phyloP scores from a whole-genome alignment of 2,113 vertebrate genomes.

The Ctenomys sociabilis region DNA sequence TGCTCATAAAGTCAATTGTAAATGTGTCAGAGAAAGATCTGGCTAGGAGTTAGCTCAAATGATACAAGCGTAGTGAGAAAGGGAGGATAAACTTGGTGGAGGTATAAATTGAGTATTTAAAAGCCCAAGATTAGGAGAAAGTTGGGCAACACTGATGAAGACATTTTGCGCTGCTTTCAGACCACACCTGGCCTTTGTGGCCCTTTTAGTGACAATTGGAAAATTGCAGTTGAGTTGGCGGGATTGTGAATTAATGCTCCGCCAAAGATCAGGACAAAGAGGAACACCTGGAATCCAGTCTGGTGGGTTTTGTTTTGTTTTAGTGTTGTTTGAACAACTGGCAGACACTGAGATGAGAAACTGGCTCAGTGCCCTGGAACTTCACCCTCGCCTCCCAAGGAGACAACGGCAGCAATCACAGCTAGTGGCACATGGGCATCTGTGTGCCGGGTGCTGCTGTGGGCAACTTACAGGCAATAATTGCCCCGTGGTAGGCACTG shows the following conservation, averaged over 20 bases:
- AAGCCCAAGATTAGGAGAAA: not conserved
- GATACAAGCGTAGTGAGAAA: not conserved
- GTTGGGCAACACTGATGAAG: not conserved
- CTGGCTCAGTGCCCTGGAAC: not conserved
- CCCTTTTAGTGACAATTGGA: not conserved
- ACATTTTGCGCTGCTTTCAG: not conserved
- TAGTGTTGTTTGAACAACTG: not conserved
- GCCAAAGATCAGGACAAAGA: not conserved
- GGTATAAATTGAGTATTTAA: not conserved
- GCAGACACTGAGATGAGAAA: not conserved
- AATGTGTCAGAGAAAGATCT: not conserved
- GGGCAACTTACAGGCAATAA: accelerated
- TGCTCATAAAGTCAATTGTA: not conserved
- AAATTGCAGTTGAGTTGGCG: not conserved
- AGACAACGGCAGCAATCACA: not conserved
- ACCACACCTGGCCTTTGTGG: not conserved
- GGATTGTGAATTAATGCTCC: not conserved
- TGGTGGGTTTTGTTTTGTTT: accelerated
- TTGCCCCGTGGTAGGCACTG: not conserved
- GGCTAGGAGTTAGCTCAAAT: not conserved
- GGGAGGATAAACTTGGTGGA: not conserved
- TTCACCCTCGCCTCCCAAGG: not conserved
- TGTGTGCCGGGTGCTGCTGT: too few species aligned
- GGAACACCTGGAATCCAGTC: not conserved
- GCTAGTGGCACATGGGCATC: accelerated